These are phyloP conservation scores for Clamator glandarius DNA, from an alignment of 2,797 vertebrate species.

Conservation along the genomic window DNA sequence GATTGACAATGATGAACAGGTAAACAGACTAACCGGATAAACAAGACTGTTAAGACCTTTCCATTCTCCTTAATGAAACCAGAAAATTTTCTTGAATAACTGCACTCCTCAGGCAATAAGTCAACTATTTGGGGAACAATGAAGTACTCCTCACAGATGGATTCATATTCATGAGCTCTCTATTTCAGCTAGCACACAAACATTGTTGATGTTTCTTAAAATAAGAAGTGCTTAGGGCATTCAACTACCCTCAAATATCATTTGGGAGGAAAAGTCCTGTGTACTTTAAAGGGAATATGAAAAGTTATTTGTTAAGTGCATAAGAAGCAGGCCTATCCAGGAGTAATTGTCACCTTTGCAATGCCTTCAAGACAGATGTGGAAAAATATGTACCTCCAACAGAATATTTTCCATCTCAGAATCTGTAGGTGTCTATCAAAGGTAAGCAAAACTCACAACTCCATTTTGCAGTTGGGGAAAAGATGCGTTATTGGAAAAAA, in stretches of 20 bases:
- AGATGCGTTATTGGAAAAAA: neutral
- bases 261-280: neutral
- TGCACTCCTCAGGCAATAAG: neutral
- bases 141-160: neutral
- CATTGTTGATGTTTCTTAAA: neutral
- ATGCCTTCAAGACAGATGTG: neutral
- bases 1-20: neutral
- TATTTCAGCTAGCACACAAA: neutral
- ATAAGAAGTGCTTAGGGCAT: neutral
- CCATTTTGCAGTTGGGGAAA: neutral
- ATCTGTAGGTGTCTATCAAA: neutral
- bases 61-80: neutral
- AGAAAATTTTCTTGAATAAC: neutral
- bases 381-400: neutral
- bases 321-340: neutral
- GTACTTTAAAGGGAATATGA: neutral
- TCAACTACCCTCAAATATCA: neutral
- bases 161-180: neutral
- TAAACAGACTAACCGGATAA: constrained; percentile 32
- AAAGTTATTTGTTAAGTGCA: neutral
- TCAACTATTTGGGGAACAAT: neutral
- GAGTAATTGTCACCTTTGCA: neutral
- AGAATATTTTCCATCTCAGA: neutral
- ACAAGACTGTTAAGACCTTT: neutral
- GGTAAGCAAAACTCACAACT: neutral